These are phyloP conservation scores for Leptatherina wallacei DNA, from an alignment of 2,797 vertebrate genomes.

Conservation along the genomic window DNA sequence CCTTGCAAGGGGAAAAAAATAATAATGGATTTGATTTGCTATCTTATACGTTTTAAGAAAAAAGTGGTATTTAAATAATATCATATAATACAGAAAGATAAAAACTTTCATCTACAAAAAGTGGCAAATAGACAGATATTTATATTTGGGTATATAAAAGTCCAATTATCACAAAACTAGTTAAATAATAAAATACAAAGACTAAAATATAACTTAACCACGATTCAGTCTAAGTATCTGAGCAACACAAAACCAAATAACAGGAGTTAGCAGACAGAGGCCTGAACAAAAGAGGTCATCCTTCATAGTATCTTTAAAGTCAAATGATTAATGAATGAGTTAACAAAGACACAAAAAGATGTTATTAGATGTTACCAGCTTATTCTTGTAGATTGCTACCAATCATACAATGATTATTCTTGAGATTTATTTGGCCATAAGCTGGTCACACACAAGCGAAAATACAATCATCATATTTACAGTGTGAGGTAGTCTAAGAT, in stretches of 20 bases:
- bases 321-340: slow-evolving; percentile 94
- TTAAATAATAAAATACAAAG: not conserved
- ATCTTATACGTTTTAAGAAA: not conserved
- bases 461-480: not conserved
- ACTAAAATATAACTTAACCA: slow-evolving; percentile 23
- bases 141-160: not conserved
- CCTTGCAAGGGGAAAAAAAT: not conserved
- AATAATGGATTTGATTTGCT: not conserved
- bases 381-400: slow-evolving; percentile 70
- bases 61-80: not conserved
- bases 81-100: not conserved
- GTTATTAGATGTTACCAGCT: slow-evolving; percentile 95
- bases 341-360: slow-evolving; percentile 87
- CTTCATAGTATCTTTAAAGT: slow-evolving; percentile 89
- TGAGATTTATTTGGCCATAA: slow-evolving; percentile 55
- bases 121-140: not conserved
- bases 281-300: slow-evolving; percentile 81
- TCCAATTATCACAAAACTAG: not conserved
- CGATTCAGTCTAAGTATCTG: not conserved
- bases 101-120: not conserved
- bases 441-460: not conserved
- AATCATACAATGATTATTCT: slow-evolving; percentile 68
- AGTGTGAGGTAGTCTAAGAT: not conserved
- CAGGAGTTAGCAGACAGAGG: slow-evolving; percentile 75
- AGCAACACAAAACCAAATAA: slow-evolving; percentile 11